Evolutionary conservation across 1,140 invertebrate species (phyloP).

Genomic region (Hestina assimilis): DNA sequence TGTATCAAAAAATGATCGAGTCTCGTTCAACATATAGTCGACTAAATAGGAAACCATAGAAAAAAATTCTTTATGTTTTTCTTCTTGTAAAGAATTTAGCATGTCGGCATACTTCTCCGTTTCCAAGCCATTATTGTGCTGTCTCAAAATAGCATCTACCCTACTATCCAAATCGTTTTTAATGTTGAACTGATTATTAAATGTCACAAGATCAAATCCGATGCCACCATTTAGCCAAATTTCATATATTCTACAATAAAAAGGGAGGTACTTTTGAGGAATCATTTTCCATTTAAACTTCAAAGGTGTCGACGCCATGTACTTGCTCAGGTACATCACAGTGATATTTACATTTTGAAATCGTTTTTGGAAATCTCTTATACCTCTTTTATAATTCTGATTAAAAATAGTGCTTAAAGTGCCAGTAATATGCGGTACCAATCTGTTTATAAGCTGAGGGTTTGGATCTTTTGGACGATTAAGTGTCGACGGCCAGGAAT

Average conservation of each 20-base stretch:
- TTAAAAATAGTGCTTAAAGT: slow-evolving; percentile 30
- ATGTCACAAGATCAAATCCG: slow-evolving; percentile 48
- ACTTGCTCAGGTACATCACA: slow-evolving; percentile 49
- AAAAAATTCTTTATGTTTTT: slow-evolving; percentile 50
- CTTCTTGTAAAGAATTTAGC: slow-evolving; percentile 42
- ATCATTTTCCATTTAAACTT: slow-evolving; percentile 56
- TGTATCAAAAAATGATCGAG: slow-evolving; percentile 41
- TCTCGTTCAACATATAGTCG: slow-evolving; percentile 45
- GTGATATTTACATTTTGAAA: slow-evolving; percentile 58
- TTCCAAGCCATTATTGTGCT: slow-evolving; percentile 59
- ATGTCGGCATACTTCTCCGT: slow-evolving; percentile 42
- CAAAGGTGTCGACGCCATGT: slow-evolving; percentile 57
- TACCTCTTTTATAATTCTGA: slow-evolving; percentile 35
- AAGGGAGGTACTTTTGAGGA: slow-evolving; percentile 45
- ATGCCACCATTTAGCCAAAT: slow-evolving; percentile 65
- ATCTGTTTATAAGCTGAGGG: slow-evolving; percentile 33
- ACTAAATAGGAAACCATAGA: slow-evolving; percentile 42
- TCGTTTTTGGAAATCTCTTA: slow-evolving; percentile 44
- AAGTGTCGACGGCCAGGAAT: slow-evolving; percentile 32
- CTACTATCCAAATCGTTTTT: slow-evolving; percentile 36
- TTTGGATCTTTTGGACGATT: slow-evolving; percentile 25
- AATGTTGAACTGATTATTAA: slow-evolving; percentile 45
- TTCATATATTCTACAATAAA: slow-evolving; percentile 56
- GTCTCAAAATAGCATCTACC: slow-evolving; percentile 49
- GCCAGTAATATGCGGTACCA: slow-evolving; percentile 32